phyloP scores from a whole-genome alignment of 30 jellyfish, hydroid and myxozoan genomes.

The Aurelia aurita region DNA sequence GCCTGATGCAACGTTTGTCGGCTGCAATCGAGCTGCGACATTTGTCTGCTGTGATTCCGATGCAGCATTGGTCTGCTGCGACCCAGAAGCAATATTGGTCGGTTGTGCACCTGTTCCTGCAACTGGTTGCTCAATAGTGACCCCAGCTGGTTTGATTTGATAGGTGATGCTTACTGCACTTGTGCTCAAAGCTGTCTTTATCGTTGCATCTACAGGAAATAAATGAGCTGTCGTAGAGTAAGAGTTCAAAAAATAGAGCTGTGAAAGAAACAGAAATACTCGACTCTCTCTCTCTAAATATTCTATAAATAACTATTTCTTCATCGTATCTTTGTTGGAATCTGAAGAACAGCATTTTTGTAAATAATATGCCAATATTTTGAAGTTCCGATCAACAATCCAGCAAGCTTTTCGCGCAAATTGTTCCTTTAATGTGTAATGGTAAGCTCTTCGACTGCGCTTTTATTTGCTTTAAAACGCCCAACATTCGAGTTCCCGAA shows the following conservation, averaged over 20 bases:
- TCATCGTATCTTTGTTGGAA: no score
- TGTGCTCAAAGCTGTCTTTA: slow-evolving; percentile 36
- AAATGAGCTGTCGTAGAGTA: neutral
- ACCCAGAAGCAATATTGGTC: neutral
- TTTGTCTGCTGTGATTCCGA: neutral
- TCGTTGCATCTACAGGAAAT: slow-evolving; percentile 17
- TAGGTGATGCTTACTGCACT: slow-evolving; percentile 50
- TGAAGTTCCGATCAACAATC: no score
- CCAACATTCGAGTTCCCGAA: no score
- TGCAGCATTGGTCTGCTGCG: neutral
- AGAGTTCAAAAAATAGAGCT: neutral
- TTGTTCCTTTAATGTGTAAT: no score
- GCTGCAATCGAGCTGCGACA: neutral
- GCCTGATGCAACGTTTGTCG: neutral
- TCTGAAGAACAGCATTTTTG: no score
- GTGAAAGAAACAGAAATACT: no score
- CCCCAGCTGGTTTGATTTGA: slow-evolving; percentile 45
- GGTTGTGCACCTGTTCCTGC: slow-evolving; percentile 18
- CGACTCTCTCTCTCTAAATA: no score
- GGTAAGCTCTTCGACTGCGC: no score
- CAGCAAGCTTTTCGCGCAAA: no score
- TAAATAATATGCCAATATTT: no score
- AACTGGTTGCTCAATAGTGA: slow-evolving; percentile 19
- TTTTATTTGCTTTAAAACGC: no score
- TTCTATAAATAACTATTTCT: no score